Evolutionary conservation across 1,140 invertebrate genomes (phyloP).

Genomic region (Drosophila auraria): DNA sequence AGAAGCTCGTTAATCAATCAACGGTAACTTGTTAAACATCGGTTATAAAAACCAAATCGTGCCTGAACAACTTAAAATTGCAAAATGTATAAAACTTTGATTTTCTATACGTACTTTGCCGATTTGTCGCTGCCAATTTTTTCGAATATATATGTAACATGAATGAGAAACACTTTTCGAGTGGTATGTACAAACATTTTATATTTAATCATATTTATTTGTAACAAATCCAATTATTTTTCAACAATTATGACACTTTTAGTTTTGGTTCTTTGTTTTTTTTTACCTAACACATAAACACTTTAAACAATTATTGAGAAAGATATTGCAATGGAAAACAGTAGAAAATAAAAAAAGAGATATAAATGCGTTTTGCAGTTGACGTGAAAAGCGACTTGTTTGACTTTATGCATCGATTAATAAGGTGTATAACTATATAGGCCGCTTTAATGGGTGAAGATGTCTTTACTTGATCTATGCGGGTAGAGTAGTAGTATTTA

Average conservation of each 20-base stretch:
- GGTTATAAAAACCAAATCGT: slow-evolving; percentile 42
- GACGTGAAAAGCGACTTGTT: slow-evolving; percentile 42
- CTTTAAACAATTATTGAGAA: slow-evolving; percentile 49
- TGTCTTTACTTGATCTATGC: slow-evolving; percentile 60
- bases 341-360: slow-evolving; percentile 21
- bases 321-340: slow-evolving; percentile 35
- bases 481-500: slow-evolving; percentile 63
- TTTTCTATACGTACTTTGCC: slow-evolving; percentile 67
- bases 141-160: slow-evolving; percentile 36
- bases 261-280: slow-evolving; percentile 39
- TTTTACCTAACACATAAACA: slow-evolving; percentile 53
- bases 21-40: slow-evolving; percentile 19
- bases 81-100: slow-evolving; percentile 29
- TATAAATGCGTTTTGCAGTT: slow-evolving; percentile 52
- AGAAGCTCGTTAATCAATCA: background rate
- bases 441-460: slow-evolving; percentile 42
- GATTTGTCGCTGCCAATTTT: slow-evolving; percentile 68
- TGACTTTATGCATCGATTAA: slow-evolving; percentile 23
- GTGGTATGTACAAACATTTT: slow-evolving; percentile 60
- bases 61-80: slow-evolving; percentile 53
- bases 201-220: slow-evolving; percentile 55
- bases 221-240: slow-evolving; percentile 64
- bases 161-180: slow-evolving; percentile 31
- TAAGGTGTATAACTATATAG: slow-evolving; percentile 22
- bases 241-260: slow-evolving; percentile 72